phyloP scores from a whole-genome alignment of 2,888 invertebrate genomes.

The Eudasyphora cyanicolor region DNA sequence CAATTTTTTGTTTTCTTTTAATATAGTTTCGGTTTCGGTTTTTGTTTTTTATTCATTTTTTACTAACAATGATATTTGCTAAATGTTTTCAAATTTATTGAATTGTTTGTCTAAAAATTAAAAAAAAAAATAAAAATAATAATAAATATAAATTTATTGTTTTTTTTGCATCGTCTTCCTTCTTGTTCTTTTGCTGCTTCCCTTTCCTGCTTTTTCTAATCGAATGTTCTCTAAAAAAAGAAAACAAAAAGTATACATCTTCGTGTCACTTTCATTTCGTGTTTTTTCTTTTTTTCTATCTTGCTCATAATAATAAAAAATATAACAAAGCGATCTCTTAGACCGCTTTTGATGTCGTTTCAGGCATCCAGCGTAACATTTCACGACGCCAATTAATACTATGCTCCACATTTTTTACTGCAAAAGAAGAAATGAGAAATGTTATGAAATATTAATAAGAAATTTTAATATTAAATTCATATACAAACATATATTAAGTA shows the following conservation, averaged over 20 bases:
- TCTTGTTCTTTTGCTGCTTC: conserved; percentile 13
- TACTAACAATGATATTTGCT: conserved; percentile 68
- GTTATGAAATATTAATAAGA: neutral
- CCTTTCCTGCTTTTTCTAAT: conserved; percentile 40
- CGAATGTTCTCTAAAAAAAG: conserved; percentile 56
- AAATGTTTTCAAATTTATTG: conserved; percentile 60
- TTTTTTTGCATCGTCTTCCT: too few species aligned
- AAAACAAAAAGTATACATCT: conserved; percentile 19
- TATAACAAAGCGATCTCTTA: conserved; percentile 75
- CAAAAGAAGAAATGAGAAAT: neutral
- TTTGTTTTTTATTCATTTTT: conserved; percentile 48
- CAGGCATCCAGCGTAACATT: conserved; percentile 80
- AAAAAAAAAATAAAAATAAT: conserved; percentile 26
- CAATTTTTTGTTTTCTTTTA: conserved; percentile 31
- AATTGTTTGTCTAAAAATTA: conserved; percentile 32
- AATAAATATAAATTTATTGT: conserved; percentile 45
- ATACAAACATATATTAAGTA: too few species aligned
- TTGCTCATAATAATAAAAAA: conserved; percentile 45
- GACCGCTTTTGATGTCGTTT: conserved; percentile 80
- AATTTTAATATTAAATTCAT: conserved; percentile 9
- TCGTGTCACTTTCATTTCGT: conserved; percentile 49
- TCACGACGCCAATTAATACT: conserved; percentile 80
- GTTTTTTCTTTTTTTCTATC: conserved; percentile 40
- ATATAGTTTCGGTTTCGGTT: conserved; percentile 41
- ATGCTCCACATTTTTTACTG: conserved; percentile 79